These are phyloP conservation scores for Adelognathus sp. DNA, from an alignment of 2,888 invertebrate species.

Conservation along the genomic window DNA sequence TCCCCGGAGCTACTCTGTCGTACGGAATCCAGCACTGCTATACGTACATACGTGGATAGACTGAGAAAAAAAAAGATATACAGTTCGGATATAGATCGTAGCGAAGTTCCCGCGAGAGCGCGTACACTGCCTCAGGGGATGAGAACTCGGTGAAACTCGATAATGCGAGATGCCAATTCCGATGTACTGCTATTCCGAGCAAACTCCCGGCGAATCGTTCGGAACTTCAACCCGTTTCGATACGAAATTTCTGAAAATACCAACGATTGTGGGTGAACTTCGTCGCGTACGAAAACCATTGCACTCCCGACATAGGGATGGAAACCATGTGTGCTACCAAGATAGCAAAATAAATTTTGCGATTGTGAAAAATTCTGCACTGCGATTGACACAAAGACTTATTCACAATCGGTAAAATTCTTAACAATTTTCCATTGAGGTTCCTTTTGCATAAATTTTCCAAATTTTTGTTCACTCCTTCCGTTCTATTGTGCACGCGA, in stretches of 20 bases:
- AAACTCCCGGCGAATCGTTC: background rate
- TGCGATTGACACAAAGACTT: too few species aligned
- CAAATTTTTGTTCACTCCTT: too few species aligned
- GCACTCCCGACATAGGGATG: too few species aligned
- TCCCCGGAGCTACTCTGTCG: background rate
- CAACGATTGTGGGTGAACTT: conserved; percentile 26
- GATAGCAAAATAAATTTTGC: too few species aligned
- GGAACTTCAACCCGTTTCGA: conserved; percentile 16
- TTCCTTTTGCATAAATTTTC: too few species aligned
- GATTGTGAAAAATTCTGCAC: too few species aligned
- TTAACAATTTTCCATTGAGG: too few species aligned
- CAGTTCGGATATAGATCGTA: background rate
- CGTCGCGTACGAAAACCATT: conserved; percentile 12
- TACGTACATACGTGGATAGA: background rate
- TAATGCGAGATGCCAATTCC: conserved; percentile 45
- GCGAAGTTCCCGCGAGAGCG: background rate
- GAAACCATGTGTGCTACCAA: too few species aligned
- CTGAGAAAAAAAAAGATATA: conserved; percentile 21
- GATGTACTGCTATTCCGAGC: background rate
- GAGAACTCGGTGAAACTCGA: conserved; percentile 43
- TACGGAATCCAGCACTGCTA: background rate
- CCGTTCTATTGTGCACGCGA: too few species aligned
- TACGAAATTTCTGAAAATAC: background rate
- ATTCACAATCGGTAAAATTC: too few species aligned
- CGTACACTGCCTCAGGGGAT: background rate